phyloP scores from a whole-genome alignment of 2,113 vertebrate genomes.

The Sterrhoptilus dennistouni region DNA sequence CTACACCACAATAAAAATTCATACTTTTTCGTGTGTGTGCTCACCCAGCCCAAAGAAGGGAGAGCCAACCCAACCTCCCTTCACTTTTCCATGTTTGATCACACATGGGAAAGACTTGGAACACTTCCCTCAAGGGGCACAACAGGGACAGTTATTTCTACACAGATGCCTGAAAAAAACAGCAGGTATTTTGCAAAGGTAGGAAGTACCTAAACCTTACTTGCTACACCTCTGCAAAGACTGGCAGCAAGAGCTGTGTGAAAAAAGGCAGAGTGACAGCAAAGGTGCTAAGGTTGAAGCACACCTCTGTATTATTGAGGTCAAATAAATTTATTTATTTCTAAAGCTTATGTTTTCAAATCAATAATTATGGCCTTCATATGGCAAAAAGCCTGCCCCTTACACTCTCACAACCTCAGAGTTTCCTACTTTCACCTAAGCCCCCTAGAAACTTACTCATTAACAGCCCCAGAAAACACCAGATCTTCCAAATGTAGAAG shows the following conservation, averaged over 20 bases:
- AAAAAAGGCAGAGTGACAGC: not conserved
- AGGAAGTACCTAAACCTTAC: not conserved
- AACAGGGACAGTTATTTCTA: not conserved
- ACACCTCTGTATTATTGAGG: rapidly evolving
- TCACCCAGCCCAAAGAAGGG: not conserved
- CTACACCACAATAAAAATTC: not conserved
- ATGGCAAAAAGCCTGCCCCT: not conserved
- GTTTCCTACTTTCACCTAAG: not conserved
- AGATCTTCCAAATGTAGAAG: not conserved
- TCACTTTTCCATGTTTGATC: rapidly evolving
- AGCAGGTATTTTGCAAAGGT: not conserved
- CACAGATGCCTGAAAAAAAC: not conserved
- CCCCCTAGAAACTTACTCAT: not conserved
- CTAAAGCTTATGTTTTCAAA: not conserved
- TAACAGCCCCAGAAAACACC: not conserved
- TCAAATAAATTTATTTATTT: not conserved
- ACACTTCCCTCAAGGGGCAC: not conserved
- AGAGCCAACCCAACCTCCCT: not conserved
- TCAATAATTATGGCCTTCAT: not conserved
- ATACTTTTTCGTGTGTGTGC: not conserved
- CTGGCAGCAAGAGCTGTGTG: not conserved
- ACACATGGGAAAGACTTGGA: rapidly evolving
- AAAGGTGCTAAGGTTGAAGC: rapidly evolving
- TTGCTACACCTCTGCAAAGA: not conserved
- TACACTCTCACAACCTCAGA: not conserved